A percentile compares a stretch with the other conserved stretches of the same genome.
phyloP scores from a whole-genome alignment of 2,113 vertebrate genomes.

The Tapirus terrestris region DNA sequence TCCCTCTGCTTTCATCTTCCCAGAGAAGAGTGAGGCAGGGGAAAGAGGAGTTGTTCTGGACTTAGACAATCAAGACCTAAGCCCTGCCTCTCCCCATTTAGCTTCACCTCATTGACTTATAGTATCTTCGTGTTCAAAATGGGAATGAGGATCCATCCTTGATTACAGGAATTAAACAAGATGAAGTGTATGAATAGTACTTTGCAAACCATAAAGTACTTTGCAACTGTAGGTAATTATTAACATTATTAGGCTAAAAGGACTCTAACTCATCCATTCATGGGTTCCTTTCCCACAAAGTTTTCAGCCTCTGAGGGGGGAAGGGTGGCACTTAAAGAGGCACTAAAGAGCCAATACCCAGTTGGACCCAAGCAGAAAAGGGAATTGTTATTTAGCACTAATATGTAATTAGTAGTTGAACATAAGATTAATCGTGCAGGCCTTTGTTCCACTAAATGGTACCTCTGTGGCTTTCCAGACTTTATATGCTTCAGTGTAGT shows the following conservation, averaged over 20 bases:
- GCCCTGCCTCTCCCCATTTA: not conserved
- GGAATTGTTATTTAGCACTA: conserved; percentile 52
- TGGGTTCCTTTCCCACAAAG: conserved; percentile 34
- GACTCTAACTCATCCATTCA: not conserved
- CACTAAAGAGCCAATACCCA: not conserved
- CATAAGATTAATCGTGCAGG: conserved; percentile 59
- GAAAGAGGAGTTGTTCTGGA: not conserved
- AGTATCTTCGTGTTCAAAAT: not conserved
- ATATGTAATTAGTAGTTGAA: conserved; percentile 67
- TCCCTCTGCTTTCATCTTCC: not conserved
- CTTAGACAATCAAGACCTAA: not conserved
- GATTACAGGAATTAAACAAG: not conserved
- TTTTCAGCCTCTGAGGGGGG: not conserved
- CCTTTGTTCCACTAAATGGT: conserved; percentile 62
- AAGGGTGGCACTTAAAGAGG: not conserved
- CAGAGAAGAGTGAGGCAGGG: not conserved
- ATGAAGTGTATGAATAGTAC: not conserved
- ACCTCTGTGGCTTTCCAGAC: conserved; percentile 53
- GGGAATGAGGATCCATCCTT: not conserved
- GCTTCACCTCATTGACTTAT: not conserved
- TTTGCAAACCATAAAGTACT: not conserved
- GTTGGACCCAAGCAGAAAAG: not conserved
- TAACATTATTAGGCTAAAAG: conserved; percentile 15
- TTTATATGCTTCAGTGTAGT: not conserved
- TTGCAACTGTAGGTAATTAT: conserved; percentile 46